Base-by-base conservation (phyloP, 2,888 invertebrate species). In the Tetramorium bicarinatum region DNA sequence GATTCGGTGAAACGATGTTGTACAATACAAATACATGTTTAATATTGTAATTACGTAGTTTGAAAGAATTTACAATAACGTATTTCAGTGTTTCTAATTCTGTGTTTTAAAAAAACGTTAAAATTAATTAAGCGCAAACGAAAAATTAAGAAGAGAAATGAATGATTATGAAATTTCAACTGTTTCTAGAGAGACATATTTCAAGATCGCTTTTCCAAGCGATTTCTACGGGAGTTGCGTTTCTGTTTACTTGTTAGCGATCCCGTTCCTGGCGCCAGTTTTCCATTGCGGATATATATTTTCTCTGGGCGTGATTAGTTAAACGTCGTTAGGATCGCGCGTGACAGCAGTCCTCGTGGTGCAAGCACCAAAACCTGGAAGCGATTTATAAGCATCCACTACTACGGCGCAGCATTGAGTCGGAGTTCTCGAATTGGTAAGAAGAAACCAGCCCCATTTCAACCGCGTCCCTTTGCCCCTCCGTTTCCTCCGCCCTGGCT, bases 271-370 rank as follows among this genome's bases (percentile, higher is more conserved):
- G 91, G 87, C 92, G 89, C 87, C 91, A 86, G 86, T 87, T 88
- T 89, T 89, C 90, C 89, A 87, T 91, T 89, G 87, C 87, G 91
- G 90, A 92, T 93, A 92, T 92, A 93, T 92, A 92, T 92, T 91
- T 91, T 92, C 91, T 89, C 90, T 84, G 83, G 80, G 88, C 92
- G 93, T 93, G 93, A 94, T 94, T 94, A 93, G 94, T 94, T 94
- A 93, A 94, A 93, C 93, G 93, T 93, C 93, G 93, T 93, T 92
- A 91, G 90, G 91, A 91, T 90, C 91, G 91, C 91, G 92, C 88
- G 91, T 91, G 92, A 92, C 91, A 91, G 91, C 84, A 91, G 91
- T 90, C 90, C 84, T 88, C 82, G 79, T 41, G 85, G 88, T 85
- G 89, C 86, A 80, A 84, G 85, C 82, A 87, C 85, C 89, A 92